Conservation (phyloP, 2,797 vertebrate genomes). For the Centropyge bicolor region DNA sequence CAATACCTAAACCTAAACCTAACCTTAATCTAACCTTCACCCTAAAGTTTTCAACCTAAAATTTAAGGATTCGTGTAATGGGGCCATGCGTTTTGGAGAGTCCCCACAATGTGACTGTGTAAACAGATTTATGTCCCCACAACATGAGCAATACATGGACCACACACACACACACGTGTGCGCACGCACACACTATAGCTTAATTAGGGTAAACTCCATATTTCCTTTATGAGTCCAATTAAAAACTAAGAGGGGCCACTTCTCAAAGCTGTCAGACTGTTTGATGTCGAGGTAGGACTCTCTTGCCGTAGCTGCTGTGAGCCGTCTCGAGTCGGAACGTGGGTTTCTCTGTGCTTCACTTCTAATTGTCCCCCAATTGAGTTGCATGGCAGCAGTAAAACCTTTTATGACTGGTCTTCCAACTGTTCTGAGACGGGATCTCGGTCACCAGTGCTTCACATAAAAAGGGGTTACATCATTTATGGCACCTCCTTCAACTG, state of each 20-base stretch:
- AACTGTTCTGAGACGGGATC: conserved; percentile 54
- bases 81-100: no score
- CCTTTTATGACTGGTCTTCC: conserved; percentile 59
- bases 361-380: conserved; percentile 67
- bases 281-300: conserved; percentile 63
- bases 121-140: no score
- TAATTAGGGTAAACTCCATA: conserved; percentile 58
- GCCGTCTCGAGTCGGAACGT: conserved; percentile 21
- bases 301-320: conserved; percentile 34
- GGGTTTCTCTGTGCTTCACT: conserved; percentile 33
- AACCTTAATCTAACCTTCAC: no score
- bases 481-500: conserved; percentile 51
- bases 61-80: no score
- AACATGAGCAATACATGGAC: no score
- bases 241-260: conserved; percentile 52
- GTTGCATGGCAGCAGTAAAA: conserved; percentile 63
- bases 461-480: conserved; percentile 67
- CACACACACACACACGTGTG: not conserved
- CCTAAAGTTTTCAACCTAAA: no score
- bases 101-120: no score
- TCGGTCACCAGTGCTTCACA: conserved; percentile 33
- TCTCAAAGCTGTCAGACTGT: conserved; percentile 54
- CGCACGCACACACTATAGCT: conserved; percentile 8
- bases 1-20: no score
- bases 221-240: conserved; percentile 70